Evolutionary conservation across 2,797 vertebrate species (phyloP).

Genomic region (Vespertilio murinus): DNA sequence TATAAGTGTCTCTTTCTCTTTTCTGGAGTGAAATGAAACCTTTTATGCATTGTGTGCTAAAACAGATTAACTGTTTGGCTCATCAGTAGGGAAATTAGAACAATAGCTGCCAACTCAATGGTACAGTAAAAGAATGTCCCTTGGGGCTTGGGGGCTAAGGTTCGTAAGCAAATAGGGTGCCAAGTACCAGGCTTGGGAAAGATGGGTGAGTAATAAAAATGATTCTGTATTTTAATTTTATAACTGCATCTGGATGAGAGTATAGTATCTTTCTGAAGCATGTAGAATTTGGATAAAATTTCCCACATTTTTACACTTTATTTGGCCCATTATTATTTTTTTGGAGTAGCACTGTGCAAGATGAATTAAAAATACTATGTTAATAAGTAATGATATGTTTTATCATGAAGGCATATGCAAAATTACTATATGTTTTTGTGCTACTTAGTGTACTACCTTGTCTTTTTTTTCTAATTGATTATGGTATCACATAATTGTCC

Average conservation of each 20-base stretch:
- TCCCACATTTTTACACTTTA: neutral
- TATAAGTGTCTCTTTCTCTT: constrained; percentile 84
- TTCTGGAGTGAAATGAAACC: constrained; percentile 83
- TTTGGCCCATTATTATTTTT: neutral
- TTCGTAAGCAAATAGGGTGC: constrained; percentile 58
- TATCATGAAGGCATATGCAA: neutral
- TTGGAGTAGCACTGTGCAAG: neutral
- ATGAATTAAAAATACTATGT: neutral
- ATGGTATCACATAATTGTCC: too few relatives aligned
- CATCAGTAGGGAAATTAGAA: constrained; percentile 79
- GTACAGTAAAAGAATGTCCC: constrained; percentile 71
- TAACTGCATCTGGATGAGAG: neutral
- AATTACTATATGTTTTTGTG: neutral
- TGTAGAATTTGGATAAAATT: constrained; percentile 11
- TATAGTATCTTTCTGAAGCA: constrained; percentile 25
- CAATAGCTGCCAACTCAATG: constrained; percentile 64
- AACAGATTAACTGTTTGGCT: constrained; percentile 83
- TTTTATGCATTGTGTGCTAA: constrained; percentile 84
- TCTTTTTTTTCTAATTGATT: too few relatives aligned
- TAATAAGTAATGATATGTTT: neutral
- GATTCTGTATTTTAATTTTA: constrained; percentile 67
- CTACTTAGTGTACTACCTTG: neutral
- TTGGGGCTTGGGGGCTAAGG: constrained; percentile 57
- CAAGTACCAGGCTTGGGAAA: constrained; percentile 43
- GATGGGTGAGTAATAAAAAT: constrained; percentile 44